A percentile compares a stretch with the other conserved stretches of the same genome.
phyloP scores from a whole-genome alignment of 2,888 invertebrate genomes.

The Pachycephus smyrnensis region DNA sequence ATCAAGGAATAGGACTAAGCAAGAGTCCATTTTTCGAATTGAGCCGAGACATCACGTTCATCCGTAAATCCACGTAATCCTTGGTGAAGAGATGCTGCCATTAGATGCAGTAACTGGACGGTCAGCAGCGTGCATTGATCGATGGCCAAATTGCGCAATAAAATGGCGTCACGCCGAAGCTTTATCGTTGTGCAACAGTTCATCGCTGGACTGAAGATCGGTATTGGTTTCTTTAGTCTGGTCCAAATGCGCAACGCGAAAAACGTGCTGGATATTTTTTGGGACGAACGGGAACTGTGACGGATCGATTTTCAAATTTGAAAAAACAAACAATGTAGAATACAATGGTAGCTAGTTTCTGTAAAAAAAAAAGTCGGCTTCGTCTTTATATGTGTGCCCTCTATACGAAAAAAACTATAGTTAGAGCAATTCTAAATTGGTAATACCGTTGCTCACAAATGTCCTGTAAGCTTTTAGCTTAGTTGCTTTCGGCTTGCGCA shows the following conservation, averaged over 20 bases:
- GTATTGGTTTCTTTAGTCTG: not conserved
- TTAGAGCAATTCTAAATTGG: too few relatives aligned
- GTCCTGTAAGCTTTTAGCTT: not conserved
- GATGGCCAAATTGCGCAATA: not conserved
- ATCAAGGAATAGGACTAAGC: slow-evolving; percentile 52
- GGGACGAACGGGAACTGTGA: not conserved
- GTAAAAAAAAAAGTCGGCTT: too few relatives aligned
- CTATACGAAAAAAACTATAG: not conserved
- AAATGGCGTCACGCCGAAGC: slow-evolving; percentile 2
- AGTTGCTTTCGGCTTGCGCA: not conserved
- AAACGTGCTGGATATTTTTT: not conserved
- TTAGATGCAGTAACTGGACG: not conserved
- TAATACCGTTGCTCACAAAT: not conserved
- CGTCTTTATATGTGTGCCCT: too few relatives aligned
- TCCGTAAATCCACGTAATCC: not conserved
- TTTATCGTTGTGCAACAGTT: slow-evolving; percentile 3
- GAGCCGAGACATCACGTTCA: slow-evolving; percentile 5
- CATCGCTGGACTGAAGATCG: not conserved
- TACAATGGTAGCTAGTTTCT: not conserved
- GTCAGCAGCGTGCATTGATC: slow-evolving; percentile 1
- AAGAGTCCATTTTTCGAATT: slow-evolving; percentile 25
- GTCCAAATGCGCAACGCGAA: not conserved
- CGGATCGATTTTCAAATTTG: not conserved
- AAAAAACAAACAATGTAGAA: not conserved
- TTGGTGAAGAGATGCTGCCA: not conserved